Evolutionary conservation across 2,797 vertebrate species (phyloP), one percentile per base, ranked within the genome.

Genomic region (Falco biarmicus): DNA sequence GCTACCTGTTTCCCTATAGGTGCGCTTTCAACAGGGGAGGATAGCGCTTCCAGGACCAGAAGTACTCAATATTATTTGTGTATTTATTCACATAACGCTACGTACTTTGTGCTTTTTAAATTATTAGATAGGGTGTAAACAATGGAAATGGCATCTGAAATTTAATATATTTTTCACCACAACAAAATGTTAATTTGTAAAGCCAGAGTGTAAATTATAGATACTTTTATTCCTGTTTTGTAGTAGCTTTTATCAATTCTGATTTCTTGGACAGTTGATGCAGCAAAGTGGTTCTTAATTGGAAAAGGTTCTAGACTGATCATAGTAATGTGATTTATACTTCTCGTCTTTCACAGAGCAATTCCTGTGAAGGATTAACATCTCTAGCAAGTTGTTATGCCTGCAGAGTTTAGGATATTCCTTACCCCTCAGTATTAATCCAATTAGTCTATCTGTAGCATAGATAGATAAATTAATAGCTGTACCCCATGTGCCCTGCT

Each of bases 331-430:
- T 45, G 69, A 75, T 91, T 88, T 79, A 73, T 47, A 51, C 59
- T 63, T 59, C 47, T 84, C 9, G 70, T 18, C 57, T 88, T 87
- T 95, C 79, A 84, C 34, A 50, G 41, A 70, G 63, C 43, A 88
- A 87, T 87, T 96, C 69, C 54, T 90, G 32, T 75, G 70, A 84
- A 91, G 80, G 59, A 84, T 90, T 86, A 86, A 75, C 47, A 51
- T 88, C 57, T 86, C 56, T 73, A 64, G 48, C 12, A 47, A 87
- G 68, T 28, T 90, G 63, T 54, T 90, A 84, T 88, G 53, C 83
- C 90, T 84, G 25, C 43, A 79, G 83, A 88, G 69, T 85, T 84
- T 59, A 69, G 64, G 45, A 37, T 83, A 75, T 81, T 90, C 63
- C 54, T 73, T 69, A 71, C 28, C 65, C 26, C 28, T 69, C 45